A percentile compares a stretch with the other conserved stretches of the same genome.
phyloP scores from a whole-genome alignment of 64 coral and sea anemone genomes.

The Actinia equina region DNA sequence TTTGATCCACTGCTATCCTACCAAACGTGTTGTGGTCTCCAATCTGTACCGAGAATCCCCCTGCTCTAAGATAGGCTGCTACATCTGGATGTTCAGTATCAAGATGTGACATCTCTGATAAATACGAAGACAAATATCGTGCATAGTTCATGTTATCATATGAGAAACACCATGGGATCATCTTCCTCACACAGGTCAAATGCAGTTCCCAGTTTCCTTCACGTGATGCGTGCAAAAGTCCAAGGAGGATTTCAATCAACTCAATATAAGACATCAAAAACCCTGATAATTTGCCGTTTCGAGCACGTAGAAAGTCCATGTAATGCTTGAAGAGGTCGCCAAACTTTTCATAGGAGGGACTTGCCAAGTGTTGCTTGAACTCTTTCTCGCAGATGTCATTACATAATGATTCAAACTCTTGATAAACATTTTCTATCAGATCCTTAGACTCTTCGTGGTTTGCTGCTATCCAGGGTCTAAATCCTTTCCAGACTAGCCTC shows the following conservation, averaged over 20 bases:
- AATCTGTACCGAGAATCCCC: constrained; percentile 11
- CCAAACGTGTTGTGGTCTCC: neutral
- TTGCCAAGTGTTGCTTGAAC: neutral
- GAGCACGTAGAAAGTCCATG: neutral
- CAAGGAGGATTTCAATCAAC: constrained; percentile 29
- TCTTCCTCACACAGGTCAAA: constrained; percentile 10
- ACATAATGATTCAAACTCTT: neutral
- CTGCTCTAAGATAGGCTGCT: neutral
- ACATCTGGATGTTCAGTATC: constrained; percentile 37
- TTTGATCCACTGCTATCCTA: neutral
- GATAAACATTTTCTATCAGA: neutral
- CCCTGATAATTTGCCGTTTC: neutral
- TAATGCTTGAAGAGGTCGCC: neutral
- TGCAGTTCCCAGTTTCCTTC: constrained; percentile 50
- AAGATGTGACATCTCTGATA: constrained; percentile 35
- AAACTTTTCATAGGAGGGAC: neutral
- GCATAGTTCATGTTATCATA: constrained; percentile 51
- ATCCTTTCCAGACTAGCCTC: constrained; percentile 14
- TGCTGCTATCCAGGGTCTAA: neutral
- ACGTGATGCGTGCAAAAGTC: constrained; percentile 5
- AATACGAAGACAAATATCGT: constrained; percentile 37
- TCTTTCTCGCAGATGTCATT: constrained; percentile 11
- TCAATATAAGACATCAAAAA: constrained; percentile 40
- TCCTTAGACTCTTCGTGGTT: constrained; percentile 21
- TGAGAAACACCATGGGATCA: constrained; percentile 57